Base-by-base conservation (phyloP, 2,888 invertebrate species). In the Mesopsocus fuscifrons region DNA sequence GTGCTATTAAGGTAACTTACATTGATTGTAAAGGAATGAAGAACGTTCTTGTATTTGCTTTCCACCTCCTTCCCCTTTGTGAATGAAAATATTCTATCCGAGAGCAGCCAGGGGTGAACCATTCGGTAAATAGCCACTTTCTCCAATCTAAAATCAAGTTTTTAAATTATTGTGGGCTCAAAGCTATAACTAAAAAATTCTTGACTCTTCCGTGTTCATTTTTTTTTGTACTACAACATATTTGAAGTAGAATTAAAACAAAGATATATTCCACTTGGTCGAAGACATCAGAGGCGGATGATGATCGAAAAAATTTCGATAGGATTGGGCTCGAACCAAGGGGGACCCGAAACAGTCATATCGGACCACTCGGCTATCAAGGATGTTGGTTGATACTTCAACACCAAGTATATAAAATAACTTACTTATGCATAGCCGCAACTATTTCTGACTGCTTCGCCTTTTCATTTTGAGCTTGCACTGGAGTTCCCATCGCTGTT, bases 1-100 rank as follows among this genome's bases (percentile, higher is more conserved):
- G 40, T 40, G 41, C 11, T 9, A 41, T 41, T 38, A 41, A 41
- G 16, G 45, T 35, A 44, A 23, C 42, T 44, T 33, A 65, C 64
- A 49, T 60, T 56, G 46, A 57, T 55, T 2, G 67, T 66, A 49
- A 69, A 68, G 9, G 52, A 52, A 49, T 68, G 66, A 17, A 70
- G 55, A 15, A 62, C 55, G 15, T 56, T 51, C 20, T 67, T 51
- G 44, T 60, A 59, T 42, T 56, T 53, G 3, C 58, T 54, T 47
- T 63, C 59, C 43, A 59, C 55, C 43, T 54, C 56, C 1, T 64
- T 64, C 23, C 52, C 51, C 45, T 43, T 52, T 2, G 59, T 47
- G 13, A 54, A 47, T 40, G 57, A 52, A 53, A 59, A 68, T 8
- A 67, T 45, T 5, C 58, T 54, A 30, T 63, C 58, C 2, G 59